Evolutionary conservation across 2,888 invertebrate genomes (phyloP), one percentile per base, ranked within the genome.

Genomic region (Caenorhabditis imperialis): DNA sequence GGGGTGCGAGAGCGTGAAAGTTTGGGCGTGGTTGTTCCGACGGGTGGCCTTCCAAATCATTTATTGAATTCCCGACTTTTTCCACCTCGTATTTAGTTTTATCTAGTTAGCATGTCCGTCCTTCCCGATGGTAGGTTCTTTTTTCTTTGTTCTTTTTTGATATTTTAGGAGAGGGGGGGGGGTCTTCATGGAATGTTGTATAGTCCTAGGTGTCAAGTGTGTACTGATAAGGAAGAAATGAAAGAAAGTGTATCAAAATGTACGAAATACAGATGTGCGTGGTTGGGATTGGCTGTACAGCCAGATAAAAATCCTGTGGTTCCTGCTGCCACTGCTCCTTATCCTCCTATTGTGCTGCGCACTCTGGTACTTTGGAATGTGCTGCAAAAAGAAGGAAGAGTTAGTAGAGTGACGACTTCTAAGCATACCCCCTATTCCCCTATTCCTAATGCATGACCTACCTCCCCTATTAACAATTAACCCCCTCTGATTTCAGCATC

Each of bases 401-500:
- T 77, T 58, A 74, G 76, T 76, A 67, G 47, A 25, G 70, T 33
- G 53, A 51, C 57, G 45, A 33, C 33, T 45, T 20, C 12, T 27
- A 40, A 22, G 12, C 14, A 7, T 12, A 48, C n/a, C 33, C 45
- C 22, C 16, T 12, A 62, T 20, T 18, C 33, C 44, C 33, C 18
- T 47, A 18, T 35, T 44, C 25, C 53, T 10, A 10, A 10, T 14
- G 51, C 27, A 27, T 51, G 44, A 35, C 5, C 33, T 6, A n/a
- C 37, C 44, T 23, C 57, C 53, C 20, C 14, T 30, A 22, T 47
- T 14, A 37, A 30, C 8, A 33, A n/a, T n/a, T 12, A 6, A 47
- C 14, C 18, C 47, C 5, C 12, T 25, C n/a, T 47, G 37, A 30
- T 85, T 86, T 71, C 80, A 87, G 87, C 81, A 38, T 67, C 82